A percentile compares a stretch with the other conserved stretches of the same genome.
Conservation (phyloP, 2,888 invertebrate species). For the Sesamia inferens region DNA sequence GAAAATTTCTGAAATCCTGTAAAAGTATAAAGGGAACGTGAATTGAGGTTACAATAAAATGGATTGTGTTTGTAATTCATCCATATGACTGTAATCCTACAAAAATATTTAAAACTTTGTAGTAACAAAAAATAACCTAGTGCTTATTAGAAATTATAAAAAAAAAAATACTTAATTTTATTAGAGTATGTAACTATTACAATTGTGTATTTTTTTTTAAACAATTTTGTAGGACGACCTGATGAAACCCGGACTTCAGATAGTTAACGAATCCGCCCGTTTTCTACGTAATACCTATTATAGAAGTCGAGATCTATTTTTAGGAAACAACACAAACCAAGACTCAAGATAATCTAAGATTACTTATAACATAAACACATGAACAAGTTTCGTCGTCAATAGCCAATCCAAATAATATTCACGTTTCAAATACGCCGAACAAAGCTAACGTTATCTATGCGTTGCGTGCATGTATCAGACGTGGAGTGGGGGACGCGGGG, state of each 20-base stretch:
- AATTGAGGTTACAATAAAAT: background rate
- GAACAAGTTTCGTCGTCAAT: slow-evolving; percentile 24
- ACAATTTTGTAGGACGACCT: no score
- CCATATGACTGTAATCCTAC: background rate
- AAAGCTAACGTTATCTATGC: slow-evolving; percentile 68
- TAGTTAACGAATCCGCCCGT: background rate
- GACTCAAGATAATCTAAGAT: background rate
- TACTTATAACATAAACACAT: slow-evolving; percentile 9
- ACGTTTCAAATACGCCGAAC: slow-evolving; percentile 56
- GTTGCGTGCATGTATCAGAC: slow-evolving; percentile 73
- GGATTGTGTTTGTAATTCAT: background rate
- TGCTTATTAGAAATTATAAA: no score
- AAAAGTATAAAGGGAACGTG: background rate
- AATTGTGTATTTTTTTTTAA: no score
- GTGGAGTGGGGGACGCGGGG: slow-evolving; percentile 44
- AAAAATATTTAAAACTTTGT: no score
- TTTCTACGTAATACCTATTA: background rate
- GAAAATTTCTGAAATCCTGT: slow-evolving; percentile 15
- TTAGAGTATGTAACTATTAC: no score
- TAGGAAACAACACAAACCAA: background rate
- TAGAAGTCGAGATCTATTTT: background rate
- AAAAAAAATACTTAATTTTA: no score
- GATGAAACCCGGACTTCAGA: no score
- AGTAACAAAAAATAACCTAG: no score
- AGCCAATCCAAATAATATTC: slow-evolving; percentile 53